Conservation (phyloP, 2,888 invertebrate species). For the Leucozona laternaria region DNA sequence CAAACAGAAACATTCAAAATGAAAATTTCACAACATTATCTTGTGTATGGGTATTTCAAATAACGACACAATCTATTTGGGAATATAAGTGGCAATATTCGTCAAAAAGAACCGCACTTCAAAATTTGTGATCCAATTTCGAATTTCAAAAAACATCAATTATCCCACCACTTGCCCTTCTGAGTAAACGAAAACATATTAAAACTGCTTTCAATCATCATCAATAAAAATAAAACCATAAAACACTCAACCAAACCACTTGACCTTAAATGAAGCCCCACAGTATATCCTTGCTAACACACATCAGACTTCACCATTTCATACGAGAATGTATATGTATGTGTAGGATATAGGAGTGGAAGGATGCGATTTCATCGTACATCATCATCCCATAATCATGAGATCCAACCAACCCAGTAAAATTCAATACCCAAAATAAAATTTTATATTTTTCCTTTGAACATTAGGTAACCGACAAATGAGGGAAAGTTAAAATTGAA, state of each 20-base stretch:
- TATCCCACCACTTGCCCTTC: not conserved
- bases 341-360: conserved; percentile 13
- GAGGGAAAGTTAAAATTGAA: conserved; percentile 25
- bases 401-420: conserved; percentile 70
- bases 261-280: conserved; percentile 53
- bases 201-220: conserved; percentile 50
- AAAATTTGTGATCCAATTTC: conserved; percentile 45
- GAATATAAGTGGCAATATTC: conserved; percentile 30
- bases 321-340: conserved; percentile 27
- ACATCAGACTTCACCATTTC: too few relatives aligned
- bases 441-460: conserved; percentile 54
- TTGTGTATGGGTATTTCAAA: not conserved
- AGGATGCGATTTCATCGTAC: conserved; percentile 50
- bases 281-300: not conserved
- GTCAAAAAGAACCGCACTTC: conserved; percentile 36
- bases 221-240: conserved; percentile 56
- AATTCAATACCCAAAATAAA: conserved; percentile 69
- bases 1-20: not conserved
- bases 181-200: conserved; percentile 36
- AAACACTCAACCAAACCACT: conserved; percentile 64
- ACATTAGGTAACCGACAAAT: conserved; percentile 9
- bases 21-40: not conserved
- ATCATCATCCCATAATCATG: conserved; percentile 72
- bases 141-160: conserved; percentile 52
- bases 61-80: conserved; percentile 3